These are phyloP conservation scores for Allacma fusca DNA, from an alignment of 2,888 invertebrate species.

Conservation along the genomic window DNA sequence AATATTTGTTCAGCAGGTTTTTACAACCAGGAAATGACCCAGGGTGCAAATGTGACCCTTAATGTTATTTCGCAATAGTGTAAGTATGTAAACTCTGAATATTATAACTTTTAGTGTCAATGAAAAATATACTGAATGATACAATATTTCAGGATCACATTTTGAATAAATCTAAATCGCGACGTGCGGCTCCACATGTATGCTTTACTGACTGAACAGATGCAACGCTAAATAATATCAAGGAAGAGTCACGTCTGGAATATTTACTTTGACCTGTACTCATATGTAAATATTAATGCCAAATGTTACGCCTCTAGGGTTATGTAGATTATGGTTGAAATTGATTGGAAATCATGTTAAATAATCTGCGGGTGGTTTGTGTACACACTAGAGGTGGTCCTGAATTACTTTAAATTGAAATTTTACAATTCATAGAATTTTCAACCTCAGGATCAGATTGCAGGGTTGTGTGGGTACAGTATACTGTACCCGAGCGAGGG, in stretches of 20 bases:
- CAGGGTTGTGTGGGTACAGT: neutral
- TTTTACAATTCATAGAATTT: neutral
- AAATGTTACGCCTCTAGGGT: neutral
- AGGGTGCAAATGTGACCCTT: constrained; percentile 1
- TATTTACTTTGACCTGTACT: too few species aligned
- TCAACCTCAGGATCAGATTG: neutral
- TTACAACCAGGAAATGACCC: neutral
- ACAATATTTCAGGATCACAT: too few species aligned
- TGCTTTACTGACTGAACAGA: too few species aligned
- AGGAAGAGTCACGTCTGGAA: too few species aligned
- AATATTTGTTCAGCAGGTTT: neutral
- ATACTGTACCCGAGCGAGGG: neutral
- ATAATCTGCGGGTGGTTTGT: constrained; percentile 37
- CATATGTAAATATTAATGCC: neutral
- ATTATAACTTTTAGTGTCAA: neutral
- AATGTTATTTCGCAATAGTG: neutral
- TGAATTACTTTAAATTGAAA: neutral
- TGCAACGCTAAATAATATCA: too few species aligned
- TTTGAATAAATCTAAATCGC: too few species aligned
- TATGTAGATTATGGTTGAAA: neutral
- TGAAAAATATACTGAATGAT: too few species aligned
- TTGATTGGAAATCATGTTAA: constrained; percentile 43
- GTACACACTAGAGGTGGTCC: constrained; percentile 43
- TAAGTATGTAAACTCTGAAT: neutral
- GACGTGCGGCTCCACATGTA: too few species aligned